phyloP scores from a whole-genome alignment of 2,113 vertebrate species.

The Poeciliopsis turrubarensis region DNA sequence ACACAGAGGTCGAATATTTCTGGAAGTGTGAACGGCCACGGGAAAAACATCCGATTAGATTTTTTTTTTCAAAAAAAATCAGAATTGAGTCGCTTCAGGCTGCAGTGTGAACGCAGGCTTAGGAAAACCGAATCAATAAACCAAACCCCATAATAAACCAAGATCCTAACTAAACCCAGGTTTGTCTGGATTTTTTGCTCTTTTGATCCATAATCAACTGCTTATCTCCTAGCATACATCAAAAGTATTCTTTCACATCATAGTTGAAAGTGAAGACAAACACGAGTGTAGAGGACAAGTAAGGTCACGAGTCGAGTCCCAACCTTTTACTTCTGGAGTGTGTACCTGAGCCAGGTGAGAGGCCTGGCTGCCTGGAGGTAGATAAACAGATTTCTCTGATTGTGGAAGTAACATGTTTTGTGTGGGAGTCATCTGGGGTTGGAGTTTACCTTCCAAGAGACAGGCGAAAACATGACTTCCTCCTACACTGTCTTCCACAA shows the following conservation, averaged over 20 bases:
- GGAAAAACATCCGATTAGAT: no score
- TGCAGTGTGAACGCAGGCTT: no score
- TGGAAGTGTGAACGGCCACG: no score
- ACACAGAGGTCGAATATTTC: no score
- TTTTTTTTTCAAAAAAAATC: no score
- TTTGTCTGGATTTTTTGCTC: neutral
- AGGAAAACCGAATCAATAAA: no score
- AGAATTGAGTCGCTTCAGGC: no score
- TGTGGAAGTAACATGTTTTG: constrained; percentile 37
- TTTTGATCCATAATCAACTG: neutral
- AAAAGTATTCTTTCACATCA: constrained; percentile 2
- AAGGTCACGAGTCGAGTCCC: constrained; percentile 43
- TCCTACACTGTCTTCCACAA: constrained; percentile 50
- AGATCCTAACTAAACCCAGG: neutral
- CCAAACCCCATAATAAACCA: no score
- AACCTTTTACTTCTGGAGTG: constrained; percentile 37
- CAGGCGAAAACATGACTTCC: constrained; percentile 36
- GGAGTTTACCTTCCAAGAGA: constrained; percentile 47
- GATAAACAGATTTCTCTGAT: constrained; percentile 46
- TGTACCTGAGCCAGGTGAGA: constrained; percentile 22
- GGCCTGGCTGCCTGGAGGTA: constrained; percentile 32
- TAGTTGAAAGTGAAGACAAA: constrained; percentile 39
- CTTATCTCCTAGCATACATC: neutral
- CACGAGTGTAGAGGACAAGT: constrained; percentile 36
- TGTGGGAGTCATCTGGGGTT: constrained; percentile 42